A percentile compares a stretch with the other conserved stretches of the same genome.
Conservation (phyloP, 2,113 vertebrate genomes). For the Chloropsis hardwickii region DNA sequence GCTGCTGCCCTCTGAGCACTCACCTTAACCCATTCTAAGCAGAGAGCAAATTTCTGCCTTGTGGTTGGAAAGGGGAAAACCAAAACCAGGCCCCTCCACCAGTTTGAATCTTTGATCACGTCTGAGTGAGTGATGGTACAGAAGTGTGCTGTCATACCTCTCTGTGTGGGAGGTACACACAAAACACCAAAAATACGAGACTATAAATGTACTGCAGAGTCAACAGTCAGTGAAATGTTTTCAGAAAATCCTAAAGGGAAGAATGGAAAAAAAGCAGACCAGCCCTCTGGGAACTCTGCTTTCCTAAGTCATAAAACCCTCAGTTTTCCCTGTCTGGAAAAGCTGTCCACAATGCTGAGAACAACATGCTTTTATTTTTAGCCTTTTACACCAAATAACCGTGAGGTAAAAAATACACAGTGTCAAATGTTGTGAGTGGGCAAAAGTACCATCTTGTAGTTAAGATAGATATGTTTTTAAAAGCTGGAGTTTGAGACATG, state of each 20-base stretch:
- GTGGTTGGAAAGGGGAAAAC: neutral
- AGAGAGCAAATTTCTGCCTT: neutral
- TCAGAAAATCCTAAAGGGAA: slow-evolving; percentile 37
- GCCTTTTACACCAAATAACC: slow-evolving; percentile 14
- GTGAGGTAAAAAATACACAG: neutral
- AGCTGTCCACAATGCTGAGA: slow-evolving; percentile 36
- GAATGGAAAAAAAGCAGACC: slow-evolving; percentile 31
- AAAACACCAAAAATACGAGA: neutral
- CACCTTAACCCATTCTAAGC: neutral
- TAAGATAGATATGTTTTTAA: neutral
- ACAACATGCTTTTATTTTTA: slow-evolving; percentile 59
- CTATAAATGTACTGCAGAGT: neutral
- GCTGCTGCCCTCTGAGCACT: neutral
- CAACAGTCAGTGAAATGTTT: slow-evolving; percentile 28
- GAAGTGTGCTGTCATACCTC: neutral
- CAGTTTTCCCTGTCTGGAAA: slow-evolving; percentile 60
- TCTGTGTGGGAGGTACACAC: rapidly evolving
- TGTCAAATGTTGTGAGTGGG: neutral
- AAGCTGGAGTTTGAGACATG: neutral
- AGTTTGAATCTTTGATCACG: neutral
- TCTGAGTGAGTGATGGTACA: neutral
- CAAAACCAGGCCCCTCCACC: neutral
- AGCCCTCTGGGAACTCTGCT: slow-evolving; percentile 26
- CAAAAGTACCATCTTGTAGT: neutral
- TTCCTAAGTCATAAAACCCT: slow-evolving; percentile 63